phyloP scores from a whole-genome alignment of 1,140 invertebrate species.

The Drosophila ananassae region DNA sequence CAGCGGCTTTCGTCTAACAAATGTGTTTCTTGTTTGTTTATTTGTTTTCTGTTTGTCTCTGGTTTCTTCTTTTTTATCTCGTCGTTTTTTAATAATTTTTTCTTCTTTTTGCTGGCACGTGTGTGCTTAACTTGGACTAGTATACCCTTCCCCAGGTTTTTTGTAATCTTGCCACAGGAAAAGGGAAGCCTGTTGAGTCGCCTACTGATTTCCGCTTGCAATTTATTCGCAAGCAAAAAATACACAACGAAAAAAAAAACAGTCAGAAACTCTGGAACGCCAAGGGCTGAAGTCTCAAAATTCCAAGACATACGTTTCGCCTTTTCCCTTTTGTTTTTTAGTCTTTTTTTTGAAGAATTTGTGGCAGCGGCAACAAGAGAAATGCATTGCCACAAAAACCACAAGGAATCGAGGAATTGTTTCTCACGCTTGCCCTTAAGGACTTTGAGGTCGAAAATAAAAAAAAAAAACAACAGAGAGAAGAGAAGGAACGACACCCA shows the following conservation, averaged over 20 bases:
- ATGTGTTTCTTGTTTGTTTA: conserved; percentile 52
- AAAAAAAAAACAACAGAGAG: background rate
- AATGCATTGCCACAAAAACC: conserved; percentile 64
- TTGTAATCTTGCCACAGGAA: conserved; percentile 65
- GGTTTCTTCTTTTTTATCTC: background rate
- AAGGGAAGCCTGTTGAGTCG: conserved; percentile 82
- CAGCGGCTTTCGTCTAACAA: conserved; percentile 48
- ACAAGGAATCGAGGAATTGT: conserved; percentile 33
- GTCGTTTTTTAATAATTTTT: conserved; percentile 12
- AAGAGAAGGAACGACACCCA: conserved; percentile 32
- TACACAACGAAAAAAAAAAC: background rate
- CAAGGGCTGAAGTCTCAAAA: conserved; percentile 66
- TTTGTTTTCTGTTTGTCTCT: conserved; percentile 37
- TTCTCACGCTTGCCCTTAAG: conserved; percentile 43
- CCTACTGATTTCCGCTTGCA: conserved; percentile 78
- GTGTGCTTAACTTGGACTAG: conserved; percentile 49
- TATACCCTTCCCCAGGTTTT: conserved; percentile 14
- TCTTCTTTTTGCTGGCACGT: conserved; percentile 60
- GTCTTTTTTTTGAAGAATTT: conserved; percentile 50
- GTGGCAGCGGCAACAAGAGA: conserved; percentile 67
- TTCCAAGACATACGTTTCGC: conserved; percentile 69
- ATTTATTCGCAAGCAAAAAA: conserved; percentile 54
- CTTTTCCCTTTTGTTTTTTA: conserved; percentile 29
- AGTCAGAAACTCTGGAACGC: conserved; percentile 27
- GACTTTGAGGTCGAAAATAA: conserved; percentile 8